Evolutionary conservation across 2,888 invertebrate species (phyloP).

Genomic region (Protophormia terraenovae): DNA sequence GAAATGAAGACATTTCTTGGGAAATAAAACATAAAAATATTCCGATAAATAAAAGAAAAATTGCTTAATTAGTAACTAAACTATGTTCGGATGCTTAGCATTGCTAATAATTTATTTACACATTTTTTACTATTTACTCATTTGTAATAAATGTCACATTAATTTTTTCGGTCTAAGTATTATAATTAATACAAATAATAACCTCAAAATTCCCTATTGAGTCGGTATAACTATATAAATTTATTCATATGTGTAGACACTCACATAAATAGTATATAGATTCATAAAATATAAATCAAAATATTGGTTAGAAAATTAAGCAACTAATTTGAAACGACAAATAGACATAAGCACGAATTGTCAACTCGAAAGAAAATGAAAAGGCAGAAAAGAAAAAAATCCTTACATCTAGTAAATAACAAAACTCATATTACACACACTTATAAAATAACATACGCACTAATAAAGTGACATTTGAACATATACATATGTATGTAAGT

Average conservation of each 20-base stretch:
- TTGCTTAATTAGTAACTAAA: too few relatives aligned
- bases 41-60: too few relatives aligned
- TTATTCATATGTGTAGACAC: neutral
- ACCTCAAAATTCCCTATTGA: neutral
- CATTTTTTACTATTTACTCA: neutral
- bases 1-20: neutral
- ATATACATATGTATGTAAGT: neutral
- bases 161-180: neutral
- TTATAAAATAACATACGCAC: neutral
- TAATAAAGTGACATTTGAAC: neutral
- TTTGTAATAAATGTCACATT: neutral
- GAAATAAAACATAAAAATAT: too few relatives aligned
- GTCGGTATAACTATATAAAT: neutral
- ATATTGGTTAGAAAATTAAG: conserved; percentile 54
- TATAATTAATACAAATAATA: neutral
- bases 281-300: conserved; percentile 53
- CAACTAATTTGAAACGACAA: conserved; percentile 62
- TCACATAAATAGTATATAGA: neutral
- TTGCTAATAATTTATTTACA: too few relatives aligned
- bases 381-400: neutral
- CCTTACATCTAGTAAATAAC: neutral
- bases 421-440: neutral
- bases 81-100: too few relatives aligned
- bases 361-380: neutral
- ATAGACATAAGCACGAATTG: conserved; percentile 36